Evolutionary conservation across 1,140 invertebrate species (phyloP).

Genomic region (Drosophila equinoxialis): DNA sequence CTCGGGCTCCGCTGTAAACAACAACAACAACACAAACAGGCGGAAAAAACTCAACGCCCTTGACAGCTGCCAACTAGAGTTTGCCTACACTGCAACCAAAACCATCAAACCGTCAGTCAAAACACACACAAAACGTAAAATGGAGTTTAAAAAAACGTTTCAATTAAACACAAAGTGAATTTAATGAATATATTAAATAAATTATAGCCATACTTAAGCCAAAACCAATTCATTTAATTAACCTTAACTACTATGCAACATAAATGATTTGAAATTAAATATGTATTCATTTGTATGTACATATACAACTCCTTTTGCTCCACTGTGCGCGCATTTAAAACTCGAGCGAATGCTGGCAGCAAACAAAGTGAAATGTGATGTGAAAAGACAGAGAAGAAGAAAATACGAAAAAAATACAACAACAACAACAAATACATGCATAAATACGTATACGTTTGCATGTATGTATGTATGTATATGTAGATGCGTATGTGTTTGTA

Average conservation of each 20-base stretch:
- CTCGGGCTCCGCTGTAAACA: neutral
- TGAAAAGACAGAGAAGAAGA: slow-evolving; percentile 40
- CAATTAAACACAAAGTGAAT: too few relatives aligned
- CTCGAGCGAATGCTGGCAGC: slow-evolving; percentile 27
- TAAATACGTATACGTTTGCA: neutral
- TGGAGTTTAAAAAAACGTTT: neutral
- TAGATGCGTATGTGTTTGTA: neutral
- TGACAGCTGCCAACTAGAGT: slow-evolving; percentile 55
- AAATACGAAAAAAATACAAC: too few relatives aligned
- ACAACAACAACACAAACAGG: neutral
- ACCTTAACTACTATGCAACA: neutral
- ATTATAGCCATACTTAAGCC: too few relatives aligned
- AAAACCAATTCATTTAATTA: neutral
- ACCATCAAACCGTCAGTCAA: too few relatives aligned
- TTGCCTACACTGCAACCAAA: neutral
- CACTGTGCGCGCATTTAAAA: slow-evolving; percentile 36
- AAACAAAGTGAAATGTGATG: slow-evolving; percentile 57
- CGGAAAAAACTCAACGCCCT: slow-evolving; percentile 59
- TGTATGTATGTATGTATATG: neutral
- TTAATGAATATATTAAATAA: too few relatives aligned
- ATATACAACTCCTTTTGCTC: neutral
- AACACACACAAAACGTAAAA: neutral
- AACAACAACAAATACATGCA: slow-evolving; percentile 22
- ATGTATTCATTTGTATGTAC: too few relatives aligned
- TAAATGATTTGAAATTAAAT: neutral